phyloP scores from a whole-genome alignment of 2,888 invertebrate species.

The Rotaria socialis region DNA sequence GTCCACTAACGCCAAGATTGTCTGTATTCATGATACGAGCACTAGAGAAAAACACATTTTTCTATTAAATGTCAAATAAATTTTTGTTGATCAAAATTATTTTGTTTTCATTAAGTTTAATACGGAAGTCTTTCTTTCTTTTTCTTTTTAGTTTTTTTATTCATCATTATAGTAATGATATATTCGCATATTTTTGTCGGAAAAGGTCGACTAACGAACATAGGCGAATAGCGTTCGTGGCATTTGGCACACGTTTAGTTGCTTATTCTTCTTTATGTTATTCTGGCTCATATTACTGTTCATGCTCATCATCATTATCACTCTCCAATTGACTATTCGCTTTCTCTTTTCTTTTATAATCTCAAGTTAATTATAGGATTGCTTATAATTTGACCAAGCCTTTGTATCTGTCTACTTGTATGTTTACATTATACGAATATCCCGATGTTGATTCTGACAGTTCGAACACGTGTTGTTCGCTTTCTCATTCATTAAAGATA shows the following conservation, averaged over 20 bases:
- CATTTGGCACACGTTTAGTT: slow-evolving; percentile 18
- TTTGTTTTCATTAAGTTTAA: not conserved
- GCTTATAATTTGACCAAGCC: not conserved
- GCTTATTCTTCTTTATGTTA: slow-evolving; percentile 1
- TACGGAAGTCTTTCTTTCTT: not conserved
- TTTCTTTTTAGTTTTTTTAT: not conserved
- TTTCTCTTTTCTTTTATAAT: slow-evolving; percentile 7
- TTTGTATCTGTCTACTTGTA: slow-evolving; percentile 18
- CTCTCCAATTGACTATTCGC: not conserved
- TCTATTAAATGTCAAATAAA: not conserved
- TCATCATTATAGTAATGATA: not conserved
- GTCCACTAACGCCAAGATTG: slow-evolving; percentile 6
- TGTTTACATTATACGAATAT: not conserved
- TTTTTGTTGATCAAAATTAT: no score
- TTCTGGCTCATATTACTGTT: not conserved
- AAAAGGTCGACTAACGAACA: slow-evolving; percentile 11
- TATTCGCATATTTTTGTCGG: not conserved
- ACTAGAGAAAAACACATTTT: not conserved
- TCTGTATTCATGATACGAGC: slow-evolving; percentile 18
- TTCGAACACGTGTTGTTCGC: slow-evolving; percentile 7
- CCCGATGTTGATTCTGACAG: slow-evolving; percentile 4
- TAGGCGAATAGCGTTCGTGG: not conserved
- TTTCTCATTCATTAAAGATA: slow-evolving; percentile 29
- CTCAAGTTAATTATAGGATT: slow-evolving; percentile 3
- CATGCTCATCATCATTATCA: slow-evolving; percentile 29